These are phyloP conservation scores for Schrankia costaestrigalis DNA, from an alignment of 2,888 invertebrate species.

Conservation along the genomic window DNA sequence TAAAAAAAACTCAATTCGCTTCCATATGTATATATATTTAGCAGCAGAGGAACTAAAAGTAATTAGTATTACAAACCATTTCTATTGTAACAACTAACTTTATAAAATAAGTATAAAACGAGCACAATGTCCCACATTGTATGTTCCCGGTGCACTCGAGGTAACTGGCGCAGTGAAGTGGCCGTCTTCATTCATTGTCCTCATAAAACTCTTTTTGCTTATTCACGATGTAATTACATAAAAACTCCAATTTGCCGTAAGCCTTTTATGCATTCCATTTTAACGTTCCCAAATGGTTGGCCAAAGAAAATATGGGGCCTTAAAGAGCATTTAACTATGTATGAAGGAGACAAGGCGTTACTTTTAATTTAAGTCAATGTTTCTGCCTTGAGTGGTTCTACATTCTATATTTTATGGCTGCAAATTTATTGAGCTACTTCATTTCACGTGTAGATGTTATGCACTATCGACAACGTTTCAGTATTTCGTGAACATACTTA, in stretches of 20 bases:
- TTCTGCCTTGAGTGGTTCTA: constrained; percentile 58
- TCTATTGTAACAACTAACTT: too few species aligned
- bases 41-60: too few species aligned
- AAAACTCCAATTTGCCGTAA: constrained; percentile 66
- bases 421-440: constrained; percentile 46
- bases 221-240: constrained; percentile 63
- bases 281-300: constrained; percentile 62
- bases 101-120: too few species aligned
- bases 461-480: too few species aligned
- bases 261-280: constrained; percentile 69
- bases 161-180: constrained; percentile 28
- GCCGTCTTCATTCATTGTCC: constrained; percentile 36
- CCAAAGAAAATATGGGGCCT: constrained; percentile 67
- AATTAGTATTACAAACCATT: too few species aligned
- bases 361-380: constrained; percentile 72
- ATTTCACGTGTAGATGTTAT: too few species aligned
- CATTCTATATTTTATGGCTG: constrained; percentile 57
- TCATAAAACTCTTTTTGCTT: constrained; percentile 52
- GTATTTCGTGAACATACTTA: too few species aligned
- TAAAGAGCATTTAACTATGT: constrained; percentile 76
- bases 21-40: too few species aligned
- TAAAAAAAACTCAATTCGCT: too few species aligned
- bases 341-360: constrained; percentile 74
- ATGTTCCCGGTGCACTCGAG: constrained; percentile 23
- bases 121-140: constrained; percentile 19